phyloP scores from a whole-genome alignment of 2,113 vertebrate species.

The Alectura lathami region DNA sequence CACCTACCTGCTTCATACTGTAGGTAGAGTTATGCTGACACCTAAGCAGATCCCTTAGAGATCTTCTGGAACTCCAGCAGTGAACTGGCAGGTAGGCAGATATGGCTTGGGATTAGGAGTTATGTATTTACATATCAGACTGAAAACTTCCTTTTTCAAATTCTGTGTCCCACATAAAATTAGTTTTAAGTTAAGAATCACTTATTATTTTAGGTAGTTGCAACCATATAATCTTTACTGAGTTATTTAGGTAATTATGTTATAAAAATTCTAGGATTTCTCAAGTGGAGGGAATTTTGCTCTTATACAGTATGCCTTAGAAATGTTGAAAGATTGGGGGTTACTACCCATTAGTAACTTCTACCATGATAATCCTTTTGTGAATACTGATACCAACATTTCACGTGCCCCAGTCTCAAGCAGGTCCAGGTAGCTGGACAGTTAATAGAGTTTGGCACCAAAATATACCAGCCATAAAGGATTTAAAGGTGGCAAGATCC shows the following conservation, averaged over 20 bases:
- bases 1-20: fast-evolving
- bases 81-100: not conserved
- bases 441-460: not conserved
- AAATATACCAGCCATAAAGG: not conserved
- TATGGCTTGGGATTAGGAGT: not conserved
- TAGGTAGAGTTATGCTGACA: not conserved
- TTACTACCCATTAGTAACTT: too few species aligned
- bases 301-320: not conserved
- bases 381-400: not conserved
- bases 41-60: not conserved
- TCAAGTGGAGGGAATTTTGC: not conserved
- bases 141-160: not conserved
- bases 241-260: not conserved
- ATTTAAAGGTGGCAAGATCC: not conserved
- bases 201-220: not conserved
- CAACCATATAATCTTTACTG: not conserved
- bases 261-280: not conserved
- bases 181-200: not conserved
- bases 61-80: not conserved
- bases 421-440: not conserved
- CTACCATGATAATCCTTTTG: not conserved
- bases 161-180: not conserved
- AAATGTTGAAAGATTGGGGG: not conserved
- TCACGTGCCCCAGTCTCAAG: not conserved
- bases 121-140: not conserved